A percentile compares a stretch with the other conserved stretches of the same genome.
Conservation (phyloP, 2,113 vertebrate species). For the Siphamia tubifer region DNA sequence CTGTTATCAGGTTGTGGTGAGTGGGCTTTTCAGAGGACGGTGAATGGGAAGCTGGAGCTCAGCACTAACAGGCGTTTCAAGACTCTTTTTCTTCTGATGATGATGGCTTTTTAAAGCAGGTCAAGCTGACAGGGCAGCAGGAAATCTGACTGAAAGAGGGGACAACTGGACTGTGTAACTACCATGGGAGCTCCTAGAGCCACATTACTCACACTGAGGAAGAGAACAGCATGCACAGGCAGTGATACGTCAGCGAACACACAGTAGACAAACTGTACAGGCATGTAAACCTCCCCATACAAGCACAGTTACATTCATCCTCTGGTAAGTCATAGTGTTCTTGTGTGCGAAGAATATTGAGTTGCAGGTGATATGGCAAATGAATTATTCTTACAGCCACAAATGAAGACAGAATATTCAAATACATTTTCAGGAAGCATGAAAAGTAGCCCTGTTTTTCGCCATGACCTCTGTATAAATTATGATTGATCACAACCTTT, state of each 20-base stretch:
- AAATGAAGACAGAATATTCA: not conserved
- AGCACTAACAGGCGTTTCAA: conserved; percentile 66
- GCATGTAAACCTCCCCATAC: not conserved
- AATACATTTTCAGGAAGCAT: not conserved
- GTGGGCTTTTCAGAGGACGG: conserved; percentile 45
- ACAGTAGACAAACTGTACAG: not conserved
- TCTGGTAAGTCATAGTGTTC: not conserved
- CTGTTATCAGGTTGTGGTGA: conserved; percentile 64
- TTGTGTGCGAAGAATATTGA: not conserved
- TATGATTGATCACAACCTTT: not conserved
- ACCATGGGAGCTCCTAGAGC: conserved; percentile 2
- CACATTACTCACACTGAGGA: conserved; percentile 21
- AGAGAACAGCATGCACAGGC: conserved; percentile 9
- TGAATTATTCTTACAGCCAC: not conserved
- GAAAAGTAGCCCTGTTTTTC: not conserved
- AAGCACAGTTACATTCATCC: not conserved
- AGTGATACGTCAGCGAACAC: conserved; percentile 11
- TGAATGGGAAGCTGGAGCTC: conserved; percentile 66
- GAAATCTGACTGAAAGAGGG: conserved; percentile 35
- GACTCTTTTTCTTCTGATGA: conserved; percentile 55
- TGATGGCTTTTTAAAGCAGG: conserved; percentile 60
- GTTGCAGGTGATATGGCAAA: not conserved
- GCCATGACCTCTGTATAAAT: too few species aligned
- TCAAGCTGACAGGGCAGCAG: conserved; percentile 63
- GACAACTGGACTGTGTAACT: conserved; percentile 1